Percentiles rank a stretch among this genome's conserved stretches.
phyloP scores from a whole-genome alignment of 1,140 invertebrate species.

The Acromyrmex echinatior region DNA sequence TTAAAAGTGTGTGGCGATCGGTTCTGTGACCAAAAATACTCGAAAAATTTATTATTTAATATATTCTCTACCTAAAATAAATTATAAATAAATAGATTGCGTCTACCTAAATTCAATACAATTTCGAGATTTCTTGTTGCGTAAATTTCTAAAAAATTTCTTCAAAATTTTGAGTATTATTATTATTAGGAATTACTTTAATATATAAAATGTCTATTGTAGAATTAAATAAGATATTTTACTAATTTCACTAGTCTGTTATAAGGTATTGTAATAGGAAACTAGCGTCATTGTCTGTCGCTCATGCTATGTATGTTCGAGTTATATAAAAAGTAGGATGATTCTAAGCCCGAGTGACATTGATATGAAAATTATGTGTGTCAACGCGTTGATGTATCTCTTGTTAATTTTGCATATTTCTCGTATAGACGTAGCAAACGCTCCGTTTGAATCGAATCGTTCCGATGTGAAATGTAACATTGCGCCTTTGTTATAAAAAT shows the following conservation, averaged over 20 bases:
- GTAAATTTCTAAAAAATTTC: constrained; percentile 75
- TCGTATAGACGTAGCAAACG: constrained; percentile 44
- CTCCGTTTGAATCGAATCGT: constrained; percentile 32
- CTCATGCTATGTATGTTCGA: constrained; percentile 60
- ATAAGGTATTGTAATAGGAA: constrained; percentile 82
- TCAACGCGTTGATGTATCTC: constrained; percentile 43
- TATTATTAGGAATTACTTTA: constrained; percentile 74
- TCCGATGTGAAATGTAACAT: constrained; percentile 42
- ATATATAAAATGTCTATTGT: constrained; percentile 68
- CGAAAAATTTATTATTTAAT: constrained; percentile 82
- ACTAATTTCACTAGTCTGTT: constrained; percentile 81
- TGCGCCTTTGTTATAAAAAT: constrained; percentile 27
- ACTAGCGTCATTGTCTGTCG: constrained; percentile 78
- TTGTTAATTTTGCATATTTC: constrained; percentile 54
- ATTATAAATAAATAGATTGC: constrained; percentile 87
- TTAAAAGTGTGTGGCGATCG: constrained; percentile 54
- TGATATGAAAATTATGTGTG: constrained; percentile 68
- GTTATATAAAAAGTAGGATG: constrained; percentile 70
- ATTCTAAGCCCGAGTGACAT: constrained; percentile 64
- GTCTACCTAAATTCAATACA: constrained; percentile 86
- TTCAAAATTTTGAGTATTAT: constrained; percentile 80
- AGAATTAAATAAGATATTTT: constrained; percentile 77
- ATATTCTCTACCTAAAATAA: constrained; percentile 86
- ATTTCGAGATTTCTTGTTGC: constrained; percentile 80
- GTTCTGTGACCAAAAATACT: constrained; percentile 54